Conservation (phyloP, 2,888 invertebrate genomes). For the Eudemis profundana region DNA sequence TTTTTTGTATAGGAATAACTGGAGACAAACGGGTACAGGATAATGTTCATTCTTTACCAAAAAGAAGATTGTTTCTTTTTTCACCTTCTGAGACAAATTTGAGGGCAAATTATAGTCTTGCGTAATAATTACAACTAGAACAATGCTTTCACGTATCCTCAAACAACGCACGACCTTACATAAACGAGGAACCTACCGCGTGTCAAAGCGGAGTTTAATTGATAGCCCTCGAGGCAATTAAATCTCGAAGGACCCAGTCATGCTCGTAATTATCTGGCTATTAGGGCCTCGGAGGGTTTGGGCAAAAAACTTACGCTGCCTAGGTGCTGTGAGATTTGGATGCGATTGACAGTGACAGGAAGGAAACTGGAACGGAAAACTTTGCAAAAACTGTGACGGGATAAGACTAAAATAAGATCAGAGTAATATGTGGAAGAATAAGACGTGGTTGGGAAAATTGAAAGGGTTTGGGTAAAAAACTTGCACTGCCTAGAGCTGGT, state of each 20-base stretch:
- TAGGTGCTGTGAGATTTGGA: constrained; percentile 1
- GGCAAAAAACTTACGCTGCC: constrained; percentile 13
- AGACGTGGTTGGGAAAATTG: too few relatives aligned
- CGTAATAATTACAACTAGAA: constrained; percentile 5
- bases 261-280: constrained; percentile 34
- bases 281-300: constrained; percentile 10
- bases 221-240: constrained; percentile 38
- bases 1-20: too few relatives aligned
- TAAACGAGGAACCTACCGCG: constrained; percentile 3
- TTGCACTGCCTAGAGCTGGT: too few relatives aligned
- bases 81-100: too few relatives aligned
- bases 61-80: too few relatives aligned
- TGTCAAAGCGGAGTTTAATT: constrained; percentile 33
- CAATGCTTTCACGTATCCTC: neutral
- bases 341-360: constrained; percentile 12
- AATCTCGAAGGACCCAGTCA: constrained; percentile 30
- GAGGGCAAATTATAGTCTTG: neutral
- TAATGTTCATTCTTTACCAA: too few relatives aligned
- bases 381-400: neutral
- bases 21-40: too few relatives aligned
- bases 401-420: too few relatives aligned
- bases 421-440: too few relatives aligned
- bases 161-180: constrained; percentile 6
- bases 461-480: too few relatives aligned
- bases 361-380: neutral